Percentiles rank a stretch among this genome's conserved stretches.
phyloP scores from a whole-genome alignment of 2,888 invertebrate genomes.

The Catocala fraxini region DNA sequence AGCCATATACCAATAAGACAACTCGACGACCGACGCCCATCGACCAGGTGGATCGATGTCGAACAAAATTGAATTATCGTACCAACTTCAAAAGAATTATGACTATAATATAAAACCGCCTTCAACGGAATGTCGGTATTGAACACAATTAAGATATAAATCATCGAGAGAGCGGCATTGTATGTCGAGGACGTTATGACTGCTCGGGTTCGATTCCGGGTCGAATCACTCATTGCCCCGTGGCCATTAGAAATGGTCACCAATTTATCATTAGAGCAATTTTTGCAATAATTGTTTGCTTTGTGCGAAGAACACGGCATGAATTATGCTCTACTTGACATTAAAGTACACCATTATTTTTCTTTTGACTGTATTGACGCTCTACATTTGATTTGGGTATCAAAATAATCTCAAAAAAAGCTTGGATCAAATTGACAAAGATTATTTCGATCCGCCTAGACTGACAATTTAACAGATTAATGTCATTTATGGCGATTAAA shows the following conservation, averaged over 20 bases:
- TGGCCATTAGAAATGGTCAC: conserved; percentile 84
- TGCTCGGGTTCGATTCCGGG: conserved; percentile 74
- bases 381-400: too few species aligned
- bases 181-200: conserved; percentile 84
- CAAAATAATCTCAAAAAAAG: too few species aligned
- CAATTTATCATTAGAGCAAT: conserved; percentile 88
- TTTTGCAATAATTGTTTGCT: conserved; percentile 86
- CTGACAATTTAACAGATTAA: too few species aligned
- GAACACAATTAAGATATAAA: conserved; percentile 84
- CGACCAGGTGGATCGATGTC: conserved; percentile 42
- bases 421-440: too few species aligned
- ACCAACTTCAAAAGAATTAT: conserved; percentile 70
- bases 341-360: too few species aligned
- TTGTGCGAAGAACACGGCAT: conserved; percentile 53
- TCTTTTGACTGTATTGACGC: too few species aligned
- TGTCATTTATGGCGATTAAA: too few species aligned
- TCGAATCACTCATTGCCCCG: conserved; percentile 76
- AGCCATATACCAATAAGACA: conserved; percentile 44
- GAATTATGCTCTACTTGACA: conserved; percentile 70
- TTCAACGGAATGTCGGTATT: conserved; percentile 71
- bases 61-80: conserved; percentile 49
- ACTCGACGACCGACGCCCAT: background rate
- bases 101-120: conserved; percentile 71
- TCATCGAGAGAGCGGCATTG: conserved; percentile 80
- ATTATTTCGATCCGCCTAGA: too few species aligned